These are phyloP conservation scores for Chiloscyllium plagiosum DNA, from an alignment of 2,113 vertebrate species.

Conservation along the genomic window DNA sequence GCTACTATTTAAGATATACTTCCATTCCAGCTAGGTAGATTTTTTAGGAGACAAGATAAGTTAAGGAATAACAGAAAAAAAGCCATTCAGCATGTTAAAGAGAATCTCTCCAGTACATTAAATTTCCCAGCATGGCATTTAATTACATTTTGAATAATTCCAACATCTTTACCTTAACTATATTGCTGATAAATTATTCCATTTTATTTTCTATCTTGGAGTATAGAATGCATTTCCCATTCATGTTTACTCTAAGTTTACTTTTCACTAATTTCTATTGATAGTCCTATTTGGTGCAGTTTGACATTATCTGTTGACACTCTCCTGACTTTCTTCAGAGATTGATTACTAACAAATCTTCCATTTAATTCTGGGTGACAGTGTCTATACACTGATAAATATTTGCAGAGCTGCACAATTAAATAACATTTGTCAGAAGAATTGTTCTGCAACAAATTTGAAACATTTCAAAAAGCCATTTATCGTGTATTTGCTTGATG, in stretches of 20 bases:
- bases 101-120: not conserved
- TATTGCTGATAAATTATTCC: not conserved
- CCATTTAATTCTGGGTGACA: not conserved
- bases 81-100: not conserved
- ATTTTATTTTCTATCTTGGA: not conserved
- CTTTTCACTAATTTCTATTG: not conserved
- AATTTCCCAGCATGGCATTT: not conserved
- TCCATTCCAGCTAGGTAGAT: not conserved
- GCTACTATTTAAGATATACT: not conserved
- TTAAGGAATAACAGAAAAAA: not conserved
- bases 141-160: not conserved
- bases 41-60: not conserved
- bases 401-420: not conserved
- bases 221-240: not conserved
- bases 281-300: not conserved
- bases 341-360: not conserved
- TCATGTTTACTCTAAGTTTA: not conserved
- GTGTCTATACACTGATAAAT: not conserved
- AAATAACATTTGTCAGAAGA: not conserved
- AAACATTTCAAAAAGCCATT: not conserved
- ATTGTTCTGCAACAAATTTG: not conserved
- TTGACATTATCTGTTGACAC: not conserved
- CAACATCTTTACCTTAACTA: not conserved
- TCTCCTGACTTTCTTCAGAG: not conserved
- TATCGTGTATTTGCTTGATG: not conserved